Conservation (phyloP, 2,113 vertebrate species). For the Athene cunicularia region DNA sequence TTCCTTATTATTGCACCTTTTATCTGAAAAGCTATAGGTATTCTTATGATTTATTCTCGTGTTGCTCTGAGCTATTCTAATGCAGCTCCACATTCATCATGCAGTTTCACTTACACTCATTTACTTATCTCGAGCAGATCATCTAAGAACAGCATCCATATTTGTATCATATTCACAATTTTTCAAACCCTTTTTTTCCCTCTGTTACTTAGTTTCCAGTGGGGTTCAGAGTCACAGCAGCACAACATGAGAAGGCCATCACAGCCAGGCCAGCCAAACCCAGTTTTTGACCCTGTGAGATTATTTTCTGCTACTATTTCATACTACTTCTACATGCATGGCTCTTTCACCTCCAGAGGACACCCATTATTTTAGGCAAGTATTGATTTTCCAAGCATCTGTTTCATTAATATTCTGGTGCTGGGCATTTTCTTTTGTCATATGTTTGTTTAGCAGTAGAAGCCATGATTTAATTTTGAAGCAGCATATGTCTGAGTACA, state of each 20-base stretch:
- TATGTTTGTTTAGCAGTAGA: neutral
- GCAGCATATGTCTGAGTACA: conserved; percentile 33
- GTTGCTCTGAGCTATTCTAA: neutral
- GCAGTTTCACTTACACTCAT: neutral
- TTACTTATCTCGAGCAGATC: neutral
- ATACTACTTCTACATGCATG: neutral
- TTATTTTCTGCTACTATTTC: neutral
- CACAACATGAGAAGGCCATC: neutral
- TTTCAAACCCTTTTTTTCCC: neutral
- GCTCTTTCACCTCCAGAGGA: neutral
- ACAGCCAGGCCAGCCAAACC: neutral
- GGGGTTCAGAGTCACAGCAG: neutral
- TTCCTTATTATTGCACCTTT: neutral
- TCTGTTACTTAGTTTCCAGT: neutral
- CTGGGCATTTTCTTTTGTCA: neutral
- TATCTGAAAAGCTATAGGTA: neutral
- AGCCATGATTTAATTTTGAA: conserved; percentile 32
- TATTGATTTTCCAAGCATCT: neutral
- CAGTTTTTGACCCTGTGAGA: neutral
- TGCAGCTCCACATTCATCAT: neutral
- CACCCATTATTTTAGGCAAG: neutral
- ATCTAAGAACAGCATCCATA: neutral
- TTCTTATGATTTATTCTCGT: neutral
- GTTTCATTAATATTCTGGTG: neutral
- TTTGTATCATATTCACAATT: neutral